Base-by-base conservation (phyloP, 2,888 invertebrate species). In the Cryptocephalus primarius region DNA sequence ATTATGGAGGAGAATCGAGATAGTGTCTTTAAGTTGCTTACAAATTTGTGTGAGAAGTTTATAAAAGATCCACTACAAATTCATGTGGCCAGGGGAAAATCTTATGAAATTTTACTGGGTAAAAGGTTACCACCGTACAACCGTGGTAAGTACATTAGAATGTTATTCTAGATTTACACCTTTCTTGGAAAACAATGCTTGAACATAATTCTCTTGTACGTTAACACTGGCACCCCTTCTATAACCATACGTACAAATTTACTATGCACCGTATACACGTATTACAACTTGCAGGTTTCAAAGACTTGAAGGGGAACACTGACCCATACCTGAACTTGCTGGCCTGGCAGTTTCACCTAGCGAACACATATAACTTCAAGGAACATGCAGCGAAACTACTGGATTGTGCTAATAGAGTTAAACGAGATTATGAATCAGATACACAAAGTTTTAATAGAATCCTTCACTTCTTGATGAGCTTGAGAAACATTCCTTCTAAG, bases 271-370 rank as follows among this genome's bases (percentile, higher is more conserved):
- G 22, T 22, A 4, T 22, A 22, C 6, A 22, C 22, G 6, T 22
- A 22, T 22, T 22, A n/a, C n/a, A 39, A 36, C 50, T 56, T 57
- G 43, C 44, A 62, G 61, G 48, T 46, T 56, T 55, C 40, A 48
- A 43, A 38, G 55, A 61, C 36, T 48, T 62, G 43, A 55, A 60
- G 43, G 60, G 59, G 43, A 59, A 56, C n/a, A 50, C 46, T n/a
- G 63, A 67, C 48, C 61, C 66, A 33, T 50, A 57, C 11, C 59
- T 62, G 39, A 61, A 66, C 45, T 53, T 68, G 40, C 47, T 64
- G 39, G 60, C 64, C 6, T 69, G 68, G 68, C 59, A 65, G 46
- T 66, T 59, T 48, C 51, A 56, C n/a, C 55, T 68, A 31, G 56
- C 53, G 39, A 59, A 61, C 47, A 48, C 60, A 11, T 61, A 62